Evolutionary conservation across 1,140 invertebrate species (phyloP), one percentile per base, ranked within the genome.

Genomic region (Calycopis cecrops): DNA sequence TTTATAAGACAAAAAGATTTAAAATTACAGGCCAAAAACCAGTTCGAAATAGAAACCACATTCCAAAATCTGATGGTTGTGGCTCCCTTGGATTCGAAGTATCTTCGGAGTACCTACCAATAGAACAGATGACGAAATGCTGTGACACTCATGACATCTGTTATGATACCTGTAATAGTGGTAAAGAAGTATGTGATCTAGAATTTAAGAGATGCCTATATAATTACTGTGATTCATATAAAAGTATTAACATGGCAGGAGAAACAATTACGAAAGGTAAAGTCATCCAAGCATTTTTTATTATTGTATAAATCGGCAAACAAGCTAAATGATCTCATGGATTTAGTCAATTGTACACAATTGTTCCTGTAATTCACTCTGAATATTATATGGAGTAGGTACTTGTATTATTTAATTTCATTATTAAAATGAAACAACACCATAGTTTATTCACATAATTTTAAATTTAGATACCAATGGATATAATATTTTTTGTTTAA

Each of bases 61-160:
- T 88, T 50, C 92, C 95, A 9, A 89, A 90, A 48, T 90, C 92
- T 14, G 92, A 97, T 88, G 95, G 95, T 42, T 97, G 96, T 86
- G 95, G 95, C 12, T 93, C 94, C 0, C 79, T 95, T 17, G 91
- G 91, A 11, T 88, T 93, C 50, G 87, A 95, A 86, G 92, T 96
- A 60, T 90, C 90, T 44, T 91, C 91, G 28, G 92, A 95, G 59
- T 93, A 93, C 67, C 86, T 96, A 21, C 94, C 95, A 8, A 84
- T 93, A 9, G 87, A 89, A 18, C 91, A 94, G 78, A 94, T 96
- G 92, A 94, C 93, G 8, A 91, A 92, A 61, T 98, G 96, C 71
- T 98, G 96, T 85, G 91, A 97, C 76, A 69, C 76, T 1, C 96
- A 98, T 79, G 96, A 98, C 66, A 91, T 94, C 59, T 98, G 96